Evolutionary conservation across 92 coral and sea anemone species (phyloP), one percentile per base, ranked within the genome.

Genomic region (Paragorgia papillata): DNA sequence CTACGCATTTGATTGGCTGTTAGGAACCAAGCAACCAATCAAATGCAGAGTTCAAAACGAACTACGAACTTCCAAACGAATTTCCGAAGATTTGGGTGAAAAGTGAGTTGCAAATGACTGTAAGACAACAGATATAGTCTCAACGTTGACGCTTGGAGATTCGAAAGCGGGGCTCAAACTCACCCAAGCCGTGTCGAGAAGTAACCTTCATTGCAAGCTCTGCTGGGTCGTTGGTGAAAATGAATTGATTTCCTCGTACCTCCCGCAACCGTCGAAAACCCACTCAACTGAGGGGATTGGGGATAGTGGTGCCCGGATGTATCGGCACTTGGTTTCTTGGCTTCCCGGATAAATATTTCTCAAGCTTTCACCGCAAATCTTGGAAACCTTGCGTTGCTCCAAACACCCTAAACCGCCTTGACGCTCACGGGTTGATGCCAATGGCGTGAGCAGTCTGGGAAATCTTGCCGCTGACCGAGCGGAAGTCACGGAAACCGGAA

Each of bases 271-370:
- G 18, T 71, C 78, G 41, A 71, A 71, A 33, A 71, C 78, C 63
- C 64, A 53, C 15, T 71, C 78, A 15, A 54, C 33, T 10, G 78
- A 33, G 15, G 78, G 78, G 25, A 71, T 53, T 31, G 78, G 78
- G 9, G 78, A 50, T 9, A 55, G 30, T 22, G 78, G 63, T 10
- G 78, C 64, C 51, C 78, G 63, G 13, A 55, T 71, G 35, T 71
- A 71, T 19, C 78, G 48, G 54, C 78, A 71, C 33, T 37, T 71
- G 5, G 64, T 25, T 33, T 71, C 78, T 3, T 33, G 3, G 25
- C n/a, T n/a, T n/a, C 37, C 29, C 18, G 30, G 29, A 29, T 68
- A 68, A 50, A 27, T 22, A 2, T 31, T 58, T 22, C 33, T 53
- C 17, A 71, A 28, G 27, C 78, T 71, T n/a, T 71, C n/a, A n/a